A percentile compares a stretch with the other conserved stretches of the same genome.
Evolutionary conservation across 2,888 invertebrate genomes (phyloP).

Genomic region (Pteria penguin): DNA sequence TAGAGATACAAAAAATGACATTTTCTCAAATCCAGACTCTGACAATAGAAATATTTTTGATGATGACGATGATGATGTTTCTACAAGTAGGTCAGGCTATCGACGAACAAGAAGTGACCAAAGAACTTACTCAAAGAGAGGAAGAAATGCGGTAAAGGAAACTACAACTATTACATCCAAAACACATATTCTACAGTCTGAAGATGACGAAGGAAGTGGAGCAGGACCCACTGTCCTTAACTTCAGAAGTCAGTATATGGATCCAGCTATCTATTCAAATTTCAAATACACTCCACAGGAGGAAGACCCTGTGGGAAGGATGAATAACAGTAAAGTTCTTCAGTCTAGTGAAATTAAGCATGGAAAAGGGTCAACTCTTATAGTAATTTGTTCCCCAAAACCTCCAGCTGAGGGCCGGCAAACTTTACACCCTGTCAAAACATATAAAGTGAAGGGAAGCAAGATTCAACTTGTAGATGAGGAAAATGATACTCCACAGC

Average conservation of each 20-base stretch:
- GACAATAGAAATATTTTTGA: conserved; percentile 19
- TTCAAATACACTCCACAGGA: conserved; percentile 55
- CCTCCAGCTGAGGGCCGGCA: conserved; percentile 59
- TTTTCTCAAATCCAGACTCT: background rate
- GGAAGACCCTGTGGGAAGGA: conserved; percentile 60
- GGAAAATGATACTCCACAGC: background rate
- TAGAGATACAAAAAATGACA: background rate
- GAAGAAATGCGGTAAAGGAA: background rate
- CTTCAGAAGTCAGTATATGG: conserved; percentile 59
- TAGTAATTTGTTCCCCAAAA: conserved; percentile 73
- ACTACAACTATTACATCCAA: conserved; percentile 27
- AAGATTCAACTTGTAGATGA: conserved; percentile 34
- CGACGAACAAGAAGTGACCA: background rate
- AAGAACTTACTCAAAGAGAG: conserved; percentile 5
- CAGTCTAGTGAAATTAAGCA: conserved; percentile 65
- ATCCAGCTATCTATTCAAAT: conserved; percentile 61
- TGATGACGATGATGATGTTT: conserved; percentile 32
- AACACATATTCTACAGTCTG: conserved; percentile 41
- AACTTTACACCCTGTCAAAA: conserved; percentile 61
- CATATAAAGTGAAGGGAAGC: conserved; percentile 53
- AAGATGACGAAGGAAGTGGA: conserved; percentile 46
- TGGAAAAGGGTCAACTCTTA: conserved; percentile 68
- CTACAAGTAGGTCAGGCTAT: background rate
- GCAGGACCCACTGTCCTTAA: conserved; percentile 51
- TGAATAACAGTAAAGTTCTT: conserved; percentile 65